These are phyloP conservation scores for Craniophora ligustri DNA, from an alignment of 2,888 invertebrate genomes.

Conservation along the genomic window DNA sequence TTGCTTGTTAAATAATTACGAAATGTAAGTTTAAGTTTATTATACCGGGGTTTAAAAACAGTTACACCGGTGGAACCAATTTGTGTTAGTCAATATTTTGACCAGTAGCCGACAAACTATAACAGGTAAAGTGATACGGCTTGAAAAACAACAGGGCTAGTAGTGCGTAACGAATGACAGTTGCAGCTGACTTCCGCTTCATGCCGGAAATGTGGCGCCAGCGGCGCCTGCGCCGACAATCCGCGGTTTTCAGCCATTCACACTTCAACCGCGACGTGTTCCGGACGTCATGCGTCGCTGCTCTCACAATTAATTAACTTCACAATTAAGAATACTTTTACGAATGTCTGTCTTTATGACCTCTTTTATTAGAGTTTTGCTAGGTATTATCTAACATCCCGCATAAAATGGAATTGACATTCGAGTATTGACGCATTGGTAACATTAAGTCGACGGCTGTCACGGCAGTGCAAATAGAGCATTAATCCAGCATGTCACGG, in stretches of 20 bases:
- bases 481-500: constrained; percentile 74
- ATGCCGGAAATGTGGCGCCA: constrained; percentile 81
- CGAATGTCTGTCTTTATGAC: constrained; percentile 35
- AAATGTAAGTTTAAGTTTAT: too few relatives aligned
- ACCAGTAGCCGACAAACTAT: constrained; percentile 64
- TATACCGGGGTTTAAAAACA: constrained; percentile 32
- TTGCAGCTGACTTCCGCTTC: constrained; percentile 82
- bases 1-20: too few relatives aligned
- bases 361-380: constrained; percentile 16
- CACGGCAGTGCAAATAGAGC: constrained; percentile 68
- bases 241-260: constrained; percentile 72
- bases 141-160: constrained; percentile 70
- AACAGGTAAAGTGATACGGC: constrained; percentile 69
- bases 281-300: constrained; percentile 74
- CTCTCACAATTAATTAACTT: constrained; percentile 63
- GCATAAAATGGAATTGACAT: constrained; percentile 48
- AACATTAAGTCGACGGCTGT: constrained; percentile 58
- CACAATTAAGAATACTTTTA: constrained; percentile 36
- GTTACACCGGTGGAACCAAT: constrained; percentile 30
- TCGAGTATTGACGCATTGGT: constrained; percentile 47
- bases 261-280: constrained; percentile 65
- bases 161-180: constrained; percentile 79
- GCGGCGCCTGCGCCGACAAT: constrained; percentile 71
- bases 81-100: constrained; percentile 48
- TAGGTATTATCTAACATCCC: constrained; percentile 5